phyloP scores from a whole-genome alignment of 2,888 invertebrate genomes.

The Synanthedon andrenaeformis region DNA sequence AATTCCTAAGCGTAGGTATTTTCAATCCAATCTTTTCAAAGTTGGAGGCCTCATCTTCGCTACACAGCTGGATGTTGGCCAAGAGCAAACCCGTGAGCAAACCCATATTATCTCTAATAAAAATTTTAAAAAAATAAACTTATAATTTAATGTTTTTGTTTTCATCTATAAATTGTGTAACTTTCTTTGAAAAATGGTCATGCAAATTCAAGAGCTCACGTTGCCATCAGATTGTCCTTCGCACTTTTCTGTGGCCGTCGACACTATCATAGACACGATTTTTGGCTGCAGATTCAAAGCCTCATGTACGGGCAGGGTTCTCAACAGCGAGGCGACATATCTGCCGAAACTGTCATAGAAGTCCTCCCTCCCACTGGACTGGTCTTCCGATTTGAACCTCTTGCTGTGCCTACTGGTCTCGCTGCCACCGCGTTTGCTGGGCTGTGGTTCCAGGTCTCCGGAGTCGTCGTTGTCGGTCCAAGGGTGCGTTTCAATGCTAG shows the following conservation, averaged over 20 bases:
- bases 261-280: constrained; percentile 9
- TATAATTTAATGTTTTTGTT: too few species aligned
- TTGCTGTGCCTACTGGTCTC: neutral
- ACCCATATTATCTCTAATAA: too few species aligned
- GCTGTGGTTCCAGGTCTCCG: neutral
- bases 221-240: constrained; percentile 2
- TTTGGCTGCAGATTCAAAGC: constrained; percentile 27
- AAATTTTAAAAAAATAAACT: too few species aligned
- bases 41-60: too few species aligned
- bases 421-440: neutral
- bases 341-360: constrained; percentile 29
- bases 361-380: constrained; percentile 12
- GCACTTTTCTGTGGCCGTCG: constrained; percentile 1
- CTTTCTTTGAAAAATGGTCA: too few species aligned
- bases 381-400: neutral
- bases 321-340: constrained; percentile 28
- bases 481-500: neutral
- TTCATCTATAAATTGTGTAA: too few species aligned
- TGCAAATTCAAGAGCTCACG: neutral
- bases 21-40: too few species aligned
- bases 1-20: too few species aligned
- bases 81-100: too few species aligned
- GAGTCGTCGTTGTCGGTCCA: neutral
- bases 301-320: constrained; percentile 18
- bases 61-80: too few species aligned